Base-by-base conservation (phyloP, 2,888 invertebrate genomes). In the Tupiocoris notatus region DNA sequence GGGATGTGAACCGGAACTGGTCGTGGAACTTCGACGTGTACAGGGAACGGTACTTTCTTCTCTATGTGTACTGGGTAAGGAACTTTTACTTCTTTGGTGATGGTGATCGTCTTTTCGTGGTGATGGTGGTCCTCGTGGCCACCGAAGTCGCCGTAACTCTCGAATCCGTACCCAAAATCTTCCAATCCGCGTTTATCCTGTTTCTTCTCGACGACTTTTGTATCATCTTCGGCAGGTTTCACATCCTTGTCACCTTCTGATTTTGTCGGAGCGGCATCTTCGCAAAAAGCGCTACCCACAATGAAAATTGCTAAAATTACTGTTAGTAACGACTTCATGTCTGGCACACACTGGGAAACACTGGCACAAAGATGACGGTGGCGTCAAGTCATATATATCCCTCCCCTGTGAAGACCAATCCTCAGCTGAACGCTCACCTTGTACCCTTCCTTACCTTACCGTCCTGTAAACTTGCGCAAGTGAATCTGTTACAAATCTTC, bases 131-230 rank as follows among this genome's bases (percentile, higher is more conserved):
- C 62, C 24, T 75, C n/a, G n/a, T 76, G 22, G 16, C 22, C 62
- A 6, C 65, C 75, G 17, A 6, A 59, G 39, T 39, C 61, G 25
- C 64, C 64, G 25, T 74, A 23, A 7, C 77, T 59, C 54, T 18
- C 64, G 3, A 71, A 83, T 54, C 83, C 82, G 9, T 70, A 70
- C 56, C 83, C 84, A 79, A 85, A 85, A 63, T 86, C 86, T 56
- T 86, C 85, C 17, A 87, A 84, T 80, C 87, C 87, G 83, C 88
- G 83, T 81, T 88, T 88, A 80, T 87, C 87, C 82, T 87, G 86
- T 74, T 79, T 79, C 73, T 81, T 85, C 84, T 86, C 86, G 84
- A 58, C 70, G 12, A 21, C n/a, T 21, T 67, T 39, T 3, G 20
- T 21, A 17, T 65, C 39, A 17, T 54, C 67, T 67, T 57, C 67